These are phyloP conservation scores for Mastomys coucha DNA, from an alignment of 2,113 vertebrate species.

Conservation along the genomic window DNA sequence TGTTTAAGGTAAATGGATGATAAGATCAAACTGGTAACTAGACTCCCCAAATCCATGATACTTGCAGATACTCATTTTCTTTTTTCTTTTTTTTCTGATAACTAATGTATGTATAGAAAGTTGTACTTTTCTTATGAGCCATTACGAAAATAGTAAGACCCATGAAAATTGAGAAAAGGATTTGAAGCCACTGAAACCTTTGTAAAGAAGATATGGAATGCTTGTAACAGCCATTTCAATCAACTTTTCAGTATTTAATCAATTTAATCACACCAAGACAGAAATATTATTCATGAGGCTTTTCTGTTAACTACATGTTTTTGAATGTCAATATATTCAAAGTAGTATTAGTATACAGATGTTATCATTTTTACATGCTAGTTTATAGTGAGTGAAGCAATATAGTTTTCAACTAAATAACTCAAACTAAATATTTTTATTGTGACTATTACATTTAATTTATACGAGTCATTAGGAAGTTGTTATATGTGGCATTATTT, in stretches of 20 bases:
- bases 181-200: neutral
- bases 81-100: neutral
- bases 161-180: neutral
- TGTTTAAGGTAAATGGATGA: neutral
- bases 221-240: neutral
- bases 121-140: neutral
- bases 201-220: neutral
- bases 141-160: neutral
- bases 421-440: neutral
- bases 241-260: neutral
- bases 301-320: neutral
- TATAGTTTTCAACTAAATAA: neutral
- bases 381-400: neutral
- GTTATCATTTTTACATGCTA: neutral
- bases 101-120: neutral
- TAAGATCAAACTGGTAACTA: neutral
- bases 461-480: constrained; percentile 2
- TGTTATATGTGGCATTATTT: neutral
- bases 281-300: neutral
- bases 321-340: constrained; percentile 5
- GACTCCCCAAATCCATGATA: neutral
- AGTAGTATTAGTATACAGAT: neutral
- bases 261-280: neutral
- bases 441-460: constrained; percentile 1
- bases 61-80: neutral